phyloP scores from a whole-genome alignment of 2,797 vertebrate species.

The Avahi laniger region DNA sequence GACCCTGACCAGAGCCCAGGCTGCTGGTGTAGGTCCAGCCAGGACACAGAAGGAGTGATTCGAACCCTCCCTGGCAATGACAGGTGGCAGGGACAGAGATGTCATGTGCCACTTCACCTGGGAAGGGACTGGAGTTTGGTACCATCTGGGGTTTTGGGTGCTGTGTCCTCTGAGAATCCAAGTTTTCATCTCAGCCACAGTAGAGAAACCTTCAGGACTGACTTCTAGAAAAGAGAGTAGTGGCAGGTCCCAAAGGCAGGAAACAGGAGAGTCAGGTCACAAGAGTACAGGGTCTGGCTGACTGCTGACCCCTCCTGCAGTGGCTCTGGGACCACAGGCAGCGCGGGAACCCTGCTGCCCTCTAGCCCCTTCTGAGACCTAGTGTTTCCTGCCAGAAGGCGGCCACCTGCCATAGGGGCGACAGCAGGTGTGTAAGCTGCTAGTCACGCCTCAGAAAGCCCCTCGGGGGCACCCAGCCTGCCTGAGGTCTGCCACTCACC shows the following conservation, averaged over 20 bases:
- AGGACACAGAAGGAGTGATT: too few relatives aligned
- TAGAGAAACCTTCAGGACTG: not conserved
- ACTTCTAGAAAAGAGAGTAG: not conserved
- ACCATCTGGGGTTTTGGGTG: not conserved
- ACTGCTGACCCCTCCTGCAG: too few relatives aligned
- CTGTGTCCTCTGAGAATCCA: not conserved
- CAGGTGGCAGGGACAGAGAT: not conserved
- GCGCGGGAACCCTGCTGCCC: not conserved
- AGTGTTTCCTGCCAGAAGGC: rapidly evolving
- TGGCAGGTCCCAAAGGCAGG: not conserved
- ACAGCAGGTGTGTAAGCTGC: too few relatives aligned
- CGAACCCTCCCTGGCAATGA: not conserved
- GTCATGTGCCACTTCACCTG: not conserved
- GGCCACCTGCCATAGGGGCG: not conserved
- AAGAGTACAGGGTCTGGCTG: not conserved
- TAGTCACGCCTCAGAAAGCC: not conserved
- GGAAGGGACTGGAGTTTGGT: not conserved
- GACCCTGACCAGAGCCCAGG: not conserved
- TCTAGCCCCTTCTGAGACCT: not conserved
- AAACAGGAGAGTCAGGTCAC: not conserved
- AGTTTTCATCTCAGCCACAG: not conserved
- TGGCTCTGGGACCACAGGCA: not conserved
- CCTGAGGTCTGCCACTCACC: not conserved
- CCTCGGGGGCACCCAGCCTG: not conserved
- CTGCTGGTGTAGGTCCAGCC: not conserved